Evolutionary conservation across 2,888 invertebrate species (phyloP), one percentile per base, ranked within the genome.

Genomic region (Aphodius granarius): DNA sequence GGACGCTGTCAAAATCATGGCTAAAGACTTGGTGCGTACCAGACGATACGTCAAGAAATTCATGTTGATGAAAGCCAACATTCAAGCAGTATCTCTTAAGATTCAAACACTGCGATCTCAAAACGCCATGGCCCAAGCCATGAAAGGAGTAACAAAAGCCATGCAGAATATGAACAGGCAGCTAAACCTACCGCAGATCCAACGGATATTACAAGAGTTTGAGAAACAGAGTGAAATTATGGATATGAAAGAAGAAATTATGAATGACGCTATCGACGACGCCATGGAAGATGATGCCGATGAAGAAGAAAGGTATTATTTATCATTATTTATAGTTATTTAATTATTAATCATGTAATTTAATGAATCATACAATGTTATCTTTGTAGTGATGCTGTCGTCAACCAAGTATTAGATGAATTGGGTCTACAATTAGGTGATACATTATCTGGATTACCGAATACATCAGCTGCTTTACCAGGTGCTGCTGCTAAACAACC

Each of bases 211-310:
- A 81, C 93, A 96, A 89, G 98, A 99, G 85, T 99, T 99, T 88
- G 99, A 99, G 88, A 99, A 98, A 85, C 99, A 99, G 86, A 97
- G 97, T 0, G 99, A 99, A 89, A 98, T 99, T 74, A 99, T 99
- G 99, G 99, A 99, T 86, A 99, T 99, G 99, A 99, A 99, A 86
- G 99, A 99, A 87, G 99, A 99, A 88, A 97, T 99, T 92, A 99
- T 99, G 94, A 98, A 97, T 86, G 99, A 99, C 88, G 98, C 97
- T 71, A 99, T 99, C 84, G 99, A 99, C 87, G 99, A 99, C 89
- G 99, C 99, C 0, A 97, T 99, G 95, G 99, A 97, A 83, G 99
- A 96, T 79, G 99, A 98, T 85, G 98, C 94, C 68, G 99, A 99
- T 86, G 98, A 98, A 86, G 98, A 98, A 85, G 99, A 99, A 89